Conservation (phyloP, 2,113 vertebrate species). For the Engystomops pustulosus region DNA sequence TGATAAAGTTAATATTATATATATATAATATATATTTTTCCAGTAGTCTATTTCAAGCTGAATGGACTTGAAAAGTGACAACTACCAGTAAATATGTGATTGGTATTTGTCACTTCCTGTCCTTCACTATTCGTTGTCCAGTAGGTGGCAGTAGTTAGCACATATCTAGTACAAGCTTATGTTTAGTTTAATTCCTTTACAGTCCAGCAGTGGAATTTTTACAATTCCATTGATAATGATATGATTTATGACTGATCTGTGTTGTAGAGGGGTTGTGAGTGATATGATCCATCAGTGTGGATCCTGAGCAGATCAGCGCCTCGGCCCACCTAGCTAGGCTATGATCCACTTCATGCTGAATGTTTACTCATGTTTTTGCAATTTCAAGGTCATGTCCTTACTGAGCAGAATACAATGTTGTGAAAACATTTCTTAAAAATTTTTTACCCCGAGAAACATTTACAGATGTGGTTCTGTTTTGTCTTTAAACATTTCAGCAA, state of each 20-base stretch:
- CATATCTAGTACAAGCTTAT: background rate
- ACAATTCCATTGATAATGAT: background rate
- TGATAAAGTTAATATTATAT: too few relatives aligned
- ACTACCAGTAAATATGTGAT: too few relatives aligned
- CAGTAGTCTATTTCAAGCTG: too few relatives aligned
- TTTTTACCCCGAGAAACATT: background rate
- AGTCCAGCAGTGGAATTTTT: background rate
- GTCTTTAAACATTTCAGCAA: background rate
- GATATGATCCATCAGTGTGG: background rate
- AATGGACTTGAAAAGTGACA: too few relatives aligned
- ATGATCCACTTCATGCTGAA: background rate
- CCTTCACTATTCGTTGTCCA: too few relatives aligned
- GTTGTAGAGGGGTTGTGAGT: background rate
- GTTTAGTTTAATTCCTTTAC: background rate
- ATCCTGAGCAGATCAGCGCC: background rate
- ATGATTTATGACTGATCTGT: background rate
- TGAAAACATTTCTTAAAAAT: background rate
- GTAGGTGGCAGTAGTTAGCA: too few relatives aligned
- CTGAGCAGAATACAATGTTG: conserved; percentile 11
- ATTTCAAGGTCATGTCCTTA: conserved; percentile 27
- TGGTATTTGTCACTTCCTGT: too few relatives aligned
- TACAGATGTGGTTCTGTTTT: conserved; percentile 21
- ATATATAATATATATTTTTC: too few relatives aligned
- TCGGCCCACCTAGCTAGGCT: background rate
- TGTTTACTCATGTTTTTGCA: conserved; percentile 32